phyloP scores from a whole-genome alignment of 2,888 invertebrate species.

The Pterobdella sp. region DNA sequence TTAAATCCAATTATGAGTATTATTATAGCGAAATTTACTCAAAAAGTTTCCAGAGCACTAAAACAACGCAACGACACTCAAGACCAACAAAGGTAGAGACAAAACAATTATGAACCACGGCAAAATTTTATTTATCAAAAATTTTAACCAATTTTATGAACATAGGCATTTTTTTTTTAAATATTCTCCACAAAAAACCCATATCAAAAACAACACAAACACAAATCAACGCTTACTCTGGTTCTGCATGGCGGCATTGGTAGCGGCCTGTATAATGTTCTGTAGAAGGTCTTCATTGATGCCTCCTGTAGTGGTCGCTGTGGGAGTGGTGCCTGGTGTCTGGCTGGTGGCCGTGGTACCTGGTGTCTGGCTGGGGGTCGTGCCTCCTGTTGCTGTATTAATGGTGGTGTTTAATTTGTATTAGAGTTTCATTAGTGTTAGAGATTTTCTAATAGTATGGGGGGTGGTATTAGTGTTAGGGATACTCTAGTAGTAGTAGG shows the following conservation, averaged over 20 bases:
- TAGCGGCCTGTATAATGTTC: conserved; percentile 53
- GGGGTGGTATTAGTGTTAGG: not conserved
- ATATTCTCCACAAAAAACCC: no score
- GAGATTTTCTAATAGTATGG: not conserved
- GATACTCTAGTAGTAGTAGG: not conserved
- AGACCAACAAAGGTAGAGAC: no score
- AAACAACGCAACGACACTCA: no score
- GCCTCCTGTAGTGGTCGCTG: not conserved
- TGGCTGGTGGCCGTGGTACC: not conserved
- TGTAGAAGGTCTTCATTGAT: conserved; percentile 56
- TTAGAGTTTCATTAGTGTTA: no score
- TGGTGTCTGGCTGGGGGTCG: conserved; percentile 1
- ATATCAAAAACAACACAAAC: not conserved
- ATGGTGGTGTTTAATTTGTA: not conserved
- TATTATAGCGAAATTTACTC: no score
- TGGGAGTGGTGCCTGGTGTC: not conserved
- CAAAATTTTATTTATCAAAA: no score
- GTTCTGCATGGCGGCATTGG: conserved; percentile 35
- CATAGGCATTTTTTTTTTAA: no score
- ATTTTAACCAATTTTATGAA: no score
- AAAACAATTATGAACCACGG: no score
- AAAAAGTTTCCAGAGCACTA: no score
- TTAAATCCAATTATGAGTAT: no score
- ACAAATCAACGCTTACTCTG: not conserved
- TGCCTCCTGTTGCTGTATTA: not conserved